Conservation (phyloP, 2,113 vertebrate genomes). For the Noturus placidus region DNA sequence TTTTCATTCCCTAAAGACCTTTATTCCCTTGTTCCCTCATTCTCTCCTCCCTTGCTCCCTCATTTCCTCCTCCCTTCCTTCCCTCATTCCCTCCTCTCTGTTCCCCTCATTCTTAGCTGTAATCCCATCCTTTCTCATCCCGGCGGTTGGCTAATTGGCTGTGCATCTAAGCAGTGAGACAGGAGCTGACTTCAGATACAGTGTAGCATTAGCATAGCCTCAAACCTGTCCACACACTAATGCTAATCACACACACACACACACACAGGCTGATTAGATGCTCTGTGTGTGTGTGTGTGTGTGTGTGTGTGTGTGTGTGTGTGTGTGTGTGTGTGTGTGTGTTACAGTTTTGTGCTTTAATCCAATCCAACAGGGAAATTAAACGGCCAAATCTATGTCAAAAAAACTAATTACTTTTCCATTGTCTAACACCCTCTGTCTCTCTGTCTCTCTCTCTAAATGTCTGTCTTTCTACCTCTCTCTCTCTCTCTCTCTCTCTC, state of each 20-base stretch:
- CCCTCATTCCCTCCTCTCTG: conserved; percentile 32
- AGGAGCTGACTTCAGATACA: conserved; percentile 76
- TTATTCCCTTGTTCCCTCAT: conserved; percentile 53
- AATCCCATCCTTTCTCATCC: conserved; percentile 67
- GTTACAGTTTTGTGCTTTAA: conserved; percentile 22
- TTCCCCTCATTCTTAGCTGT: conserved; percentile 60
- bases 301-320: conserved; percentile 38
- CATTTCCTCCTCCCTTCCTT: conserved; percentile 10
- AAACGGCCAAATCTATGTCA: background rate
- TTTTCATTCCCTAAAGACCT: background rate
- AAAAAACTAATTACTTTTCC: conserved; percentile 9
- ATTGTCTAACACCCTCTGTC: background rate
- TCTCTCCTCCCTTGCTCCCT: background rate
- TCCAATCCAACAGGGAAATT: conserved; percentile 22
- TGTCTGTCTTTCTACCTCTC: background rate
- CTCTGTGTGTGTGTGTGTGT: too few relatives aligned
- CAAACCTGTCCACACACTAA: conserved; percentile 68
- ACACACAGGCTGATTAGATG: too few relatives aligned
- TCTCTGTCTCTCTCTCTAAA: background rate
- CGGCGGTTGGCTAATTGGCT: conserved; percentile 72
- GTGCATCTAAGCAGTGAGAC: conserved; percentile 69
- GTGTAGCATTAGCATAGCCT: conserved; percentile 66
- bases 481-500: background rate
- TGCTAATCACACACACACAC: conserved; percentile 62
- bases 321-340: conserved; percentile 36